These are phyloP conservation scores for Tridacna crocea DNA, from an alignment of 2,888 invertebrate genomes.

Conservation along the genomic window DNA sequence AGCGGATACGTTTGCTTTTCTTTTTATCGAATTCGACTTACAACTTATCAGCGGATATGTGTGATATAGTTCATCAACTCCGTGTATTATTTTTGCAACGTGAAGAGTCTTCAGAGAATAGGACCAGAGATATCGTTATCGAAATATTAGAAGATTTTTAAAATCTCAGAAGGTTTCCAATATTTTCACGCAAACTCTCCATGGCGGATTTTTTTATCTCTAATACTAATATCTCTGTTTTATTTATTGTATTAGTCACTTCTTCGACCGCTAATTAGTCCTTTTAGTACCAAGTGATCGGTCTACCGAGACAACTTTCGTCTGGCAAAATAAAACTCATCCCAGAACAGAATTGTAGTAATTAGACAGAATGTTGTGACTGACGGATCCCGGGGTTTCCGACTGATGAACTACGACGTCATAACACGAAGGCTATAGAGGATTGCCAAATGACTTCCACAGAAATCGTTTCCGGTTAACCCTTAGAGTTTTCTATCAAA, in stretches of 20 bases:
- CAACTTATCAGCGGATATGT: no score
- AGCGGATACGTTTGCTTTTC: no score
- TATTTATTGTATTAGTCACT: slow-evolving; percentile 18
- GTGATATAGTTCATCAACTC: no score
- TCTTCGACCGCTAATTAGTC: slow-evolving; percentile 15
- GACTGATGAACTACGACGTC: slow-evolving; percentile 9
- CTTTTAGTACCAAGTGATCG: slow-evolving; percentile 6
- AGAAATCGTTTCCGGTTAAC: slow-evolving; percentile 6
- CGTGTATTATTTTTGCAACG: no score
- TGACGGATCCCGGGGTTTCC: slow-evolving; percentile 4
- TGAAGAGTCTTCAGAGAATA: no score
- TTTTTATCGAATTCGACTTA: no score
- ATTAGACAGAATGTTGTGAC: slow-evolving; percentile 19
- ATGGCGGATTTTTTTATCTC: no score
- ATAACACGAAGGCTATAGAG: slow-evolving; percentile 20
- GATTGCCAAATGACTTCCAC: slow-evolving; percentile 19
- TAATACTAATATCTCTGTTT: not conserved
- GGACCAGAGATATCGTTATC: no score
- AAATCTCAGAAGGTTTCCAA: no score
- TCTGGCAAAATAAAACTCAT: slow-evolving; percentile 6
- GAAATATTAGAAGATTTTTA: no score
- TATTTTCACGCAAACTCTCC: no score
- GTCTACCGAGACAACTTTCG: slow-evolving; percentile 9
- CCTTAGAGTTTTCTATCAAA: no score
- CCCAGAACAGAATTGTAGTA: slow-evolving; percentile 3